A percentile compares a stretch with the other conserved stretches of the same genome.
These are phyloP conservation scores for Gnathonemus echidnorhynchus DNA, from an alignment of 2,113 vertebrate genomes.

Conservation along the genomic window DNA sequence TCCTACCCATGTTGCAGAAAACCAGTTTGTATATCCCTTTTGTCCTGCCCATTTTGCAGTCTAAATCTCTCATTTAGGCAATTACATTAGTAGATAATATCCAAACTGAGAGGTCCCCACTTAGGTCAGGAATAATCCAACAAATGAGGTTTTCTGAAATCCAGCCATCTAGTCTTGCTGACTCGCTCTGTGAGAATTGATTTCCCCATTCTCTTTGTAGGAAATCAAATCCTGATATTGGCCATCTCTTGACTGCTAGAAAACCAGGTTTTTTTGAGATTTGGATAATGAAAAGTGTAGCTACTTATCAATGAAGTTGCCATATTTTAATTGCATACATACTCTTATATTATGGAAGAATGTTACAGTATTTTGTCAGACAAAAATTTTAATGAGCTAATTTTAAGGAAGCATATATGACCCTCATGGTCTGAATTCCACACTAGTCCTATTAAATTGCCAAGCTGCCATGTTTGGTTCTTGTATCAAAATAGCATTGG, in stretches of 20 bases:
- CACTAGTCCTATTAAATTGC: background rate
- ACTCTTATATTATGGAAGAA: background rate
- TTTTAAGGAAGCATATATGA: background rate
- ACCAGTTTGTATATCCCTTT: background rate
- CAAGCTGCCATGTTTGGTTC: background rate
- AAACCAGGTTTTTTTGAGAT: background rate
- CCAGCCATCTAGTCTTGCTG: conserved; percentile 18
- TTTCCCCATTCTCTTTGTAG: conserved; percentile 21
- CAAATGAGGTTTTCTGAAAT: conserved; percentile 20
- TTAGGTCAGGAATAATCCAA: conserved; percentile 23
- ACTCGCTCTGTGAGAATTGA: conserved; percentile 23
- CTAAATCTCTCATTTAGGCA: conserved; percentile 5
- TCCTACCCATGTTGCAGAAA: background rate
- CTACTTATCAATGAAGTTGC: background rate
- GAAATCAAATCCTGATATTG: conserved; percentile 26
- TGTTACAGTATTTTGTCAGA: background rate
- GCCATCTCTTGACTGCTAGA: background rate
- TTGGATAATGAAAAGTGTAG: background rate
- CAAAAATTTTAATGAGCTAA: background rate
- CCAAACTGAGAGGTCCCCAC: conserved; percentile 17
- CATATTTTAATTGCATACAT: background rate
- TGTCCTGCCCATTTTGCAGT: background rate
- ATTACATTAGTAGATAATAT: conserved; percentile 13
- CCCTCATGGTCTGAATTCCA: background rate
- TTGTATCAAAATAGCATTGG: background rate